Evolutionary conservation across 2,888 invertebrate genomes (phyloP).

Genomic region (Mactromeris polynyma): DNA sequence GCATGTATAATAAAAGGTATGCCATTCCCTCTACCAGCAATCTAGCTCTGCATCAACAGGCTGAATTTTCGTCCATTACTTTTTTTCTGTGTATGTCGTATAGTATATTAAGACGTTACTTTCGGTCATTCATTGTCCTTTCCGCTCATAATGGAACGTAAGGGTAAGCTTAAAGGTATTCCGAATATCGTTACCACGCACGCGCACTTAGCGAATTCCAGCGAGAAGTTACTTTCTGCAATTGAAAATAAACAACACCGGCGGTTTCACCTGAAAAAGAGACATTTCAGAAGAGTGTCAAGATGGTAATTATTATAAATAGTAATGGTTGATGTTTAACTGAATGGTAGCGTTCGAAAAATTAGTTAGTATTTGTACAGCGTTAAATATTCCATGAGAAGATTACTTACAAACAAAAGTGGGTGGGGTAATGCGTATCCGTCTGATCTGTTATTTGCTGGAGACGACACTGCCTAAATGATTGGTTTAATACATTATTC

Average conservation of each 20-base stretch:
- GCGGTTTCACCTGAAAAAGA: not conserved
- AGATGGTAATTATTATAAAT: not conserved
- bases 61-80: too few relatives aligned
- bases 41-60: too few relatives aligned
- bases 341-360: not conserved
- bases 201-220: constrained; percentile 39
- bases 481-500: too few relatives aligned
- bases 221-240: not conserved
- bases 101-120: too few relatives aligned
- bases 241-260: not conserved
- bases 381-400: not conserved
- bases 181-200: constrained; percentile 37
- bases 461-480: too few relatives aligned
- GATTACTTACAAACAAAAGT: not conserved
- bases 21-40: too few relatives aligned
- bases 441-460: too few relatives aligned
- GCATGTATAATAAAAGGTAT: too few relatives aligned
- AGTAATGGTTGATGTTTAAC: not conserved
- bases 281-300: not conserved
- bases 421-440: not conserved
- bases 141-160: not conserved
- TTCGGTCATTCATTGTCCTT: not conserved
- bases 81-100: too few relatives aligned
- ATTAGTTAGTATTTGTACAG: not conserved
- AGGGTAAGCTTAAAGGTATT: not conserved